Conservation (phyloP, 2,113 vertebrate genomes). For the human (Homo sapiens) region GRCh38 chr13:92330001-92330500, state of each 20-base stretch:
- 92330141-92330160: background rate
- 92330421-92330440: background rate
- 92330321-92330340: background rate
- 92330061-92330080: background rate
- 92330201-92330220: background rate
- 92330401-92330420: background rate
- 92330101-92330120: background rate
- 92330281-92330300: background rate
- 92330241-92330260: background rate
- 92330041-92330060: conserved; percentile 30
- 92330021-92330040: background rate
- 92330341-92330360: background rate
- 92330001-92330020: background rate
- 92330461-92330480: too few species aligned
- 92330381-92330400: background rate
- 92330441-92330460: background rate
- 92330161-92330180: background rate
- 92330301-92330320: background rate
- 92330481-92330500: background rate
- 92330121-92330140: background rate
- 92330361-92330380: background rate
- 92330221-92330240: background rate
- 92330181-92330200: background rate
- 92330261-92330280: accelerated
- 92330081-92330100: background rate